phyloP scores from a whole-genome alignment of 2,888 invertebrate genomes.

The Drosophila antonietae region DNA sequence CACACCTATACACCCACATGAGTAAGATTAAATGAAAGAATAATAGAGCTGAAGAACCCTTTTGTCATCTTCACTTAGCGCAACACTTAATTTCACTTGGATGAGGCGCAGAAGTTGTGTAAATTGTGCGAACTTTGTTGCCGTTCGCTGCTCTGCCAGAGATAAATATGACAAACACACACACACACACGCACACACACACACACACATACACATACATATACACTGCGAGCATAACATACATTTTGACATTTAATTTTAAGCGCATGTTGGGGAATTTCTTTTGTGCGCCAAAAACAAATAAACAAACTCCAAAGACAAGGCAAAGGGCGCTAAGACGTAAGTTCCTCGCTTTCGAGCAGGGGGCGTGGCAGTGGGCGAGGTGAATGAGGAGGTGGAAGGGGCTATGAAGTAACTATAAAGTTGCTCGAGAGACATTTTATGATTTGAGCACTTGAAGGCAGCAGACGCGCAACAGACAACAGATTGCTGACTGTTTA shows the following conservation, averaged over 20 bases:
- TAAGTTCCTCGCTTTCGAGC: too few species aligned
- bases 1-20: conserved; percentile 25
- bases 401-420: conserved; percentile 65
- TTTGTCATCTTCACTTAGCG: conserved; percentile 78
- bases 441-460: conserved; percentile 81
- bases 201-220: not conserved
- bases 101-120: conserved; percentile 72
- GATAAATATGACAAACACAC: conserved; percentile 69
- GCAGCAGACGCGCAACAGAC: conserved; percentile 77
- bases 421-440: conserved; percentile 79
- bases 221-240: not conserved
- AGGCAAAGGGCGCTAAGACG: conserved; percentile 1
- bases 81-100: conserved; percentile 81
- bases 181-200: conserved; percentile 21
- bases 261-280: conserved; percentile 82
- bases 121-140: conserved; percentile 78
- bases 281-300: conserved; percentile 76
- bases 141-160: conserved; percentile 38
- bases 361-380: not conserved
- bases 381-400: too few species aligned
- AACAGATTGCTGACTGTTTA: conserved; percentile 78
- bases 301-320: conserved; percentile 71
- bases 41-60: conserved; percentile 80
- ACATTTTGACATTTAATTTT: conserved; percentile 81
- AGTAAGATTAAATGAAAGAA: conserved; percentile 75